Evolutionary conservation across 2,888 invertebrate species (phyloP), one percentile per base, ranked within the genome.

Genomic region (Campaea margaritaria): DNA sequence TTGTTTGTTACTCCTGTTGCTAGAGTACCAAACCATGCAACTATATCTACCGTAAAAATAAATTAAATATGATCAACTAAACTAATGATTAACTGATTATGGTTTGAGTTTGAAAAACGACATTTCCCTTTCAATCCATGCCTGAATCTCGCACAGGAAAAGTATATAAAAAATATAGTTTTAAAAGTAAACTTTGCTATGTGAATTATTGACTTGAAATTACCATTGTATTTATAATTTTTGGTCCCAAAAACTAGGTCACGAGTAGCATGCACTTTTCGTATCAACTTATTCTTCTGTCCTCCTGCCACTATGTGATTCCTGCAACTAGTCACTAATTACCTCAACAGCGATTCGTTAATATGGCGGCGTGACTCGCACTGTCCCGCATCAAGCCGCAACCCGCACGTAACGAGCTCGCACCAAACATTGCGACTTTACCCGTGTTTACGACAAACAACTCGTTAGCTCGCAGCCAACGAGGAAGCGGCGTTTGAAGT

Each of bases 261-360:
- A 34, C 34, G 34, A 34, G 34, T 11, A 34, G 5, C 21, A 21
- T 21, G 21, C 21, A 21, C 21, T n/a, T n/a, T n/a, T n/a, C 21
- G 5, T 3, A 21, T 5, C 2, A 0, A 13, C 13, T 13, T 8
- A 3, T 39, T 14, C 39, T 39, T 1, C 39, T 39, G 14, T 7
- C 39, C 1, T 0, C 8, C 34, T 14, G 46, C 15, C 36, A 27
- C 60, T 58, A 42, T 54, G 58, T 4, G 49, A 10, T 14, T 39
- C 15, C 39, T 39, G 42, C 46, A 21, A 57, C 53, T 42, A 50
- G 49, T 57, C 52, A 55, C 50, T 64, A 53, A 68, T 68, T 62
- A 63, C 49, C 53, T 36, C 12, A 36, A 48, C 56, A 44, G 50
- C 49, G 27, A 65, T 58, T 68, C 51, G 63, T 59, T 61, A 65